A percentile compares a stretch with the other conserved stretches of the same genome.
These are phyloP conservation scores for Cliona cf. orientalis DNA, from an alignment of 37 sponge, comb jelly and placozoan species.

Conservation along the genomic window DNA sequence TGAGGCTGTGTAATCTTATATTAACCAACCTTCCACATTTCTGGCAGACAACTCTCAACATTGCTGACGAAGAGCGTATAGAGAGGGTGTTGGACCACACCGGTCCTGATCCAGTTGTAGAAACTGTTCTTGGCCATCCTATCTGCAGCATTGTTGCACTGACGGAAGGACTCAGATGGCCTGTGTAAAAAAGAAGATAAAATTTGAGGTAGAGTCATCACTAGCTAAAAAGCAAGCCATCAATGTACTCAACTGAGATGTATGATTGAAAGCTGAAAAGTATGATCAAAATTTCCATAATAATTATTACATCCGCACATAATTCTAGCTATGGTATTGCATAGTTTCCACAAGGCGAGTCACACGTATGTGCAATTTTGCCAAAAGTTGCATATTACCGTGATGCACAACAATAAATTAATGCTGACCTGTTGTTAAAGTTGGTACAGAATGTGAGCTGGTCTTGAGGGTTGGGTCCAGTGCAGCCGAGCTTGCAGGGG, in stretches of 20 bases:
- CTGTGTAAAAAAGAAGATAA: conserved; percentile 9
- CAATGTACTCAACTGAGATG: too few relatives aligned
- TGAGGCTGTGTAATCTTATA: not conserved
- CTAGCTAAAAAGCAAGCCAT: too few relatives aligned
- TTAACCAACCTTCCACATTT: conserved; percentile 46
- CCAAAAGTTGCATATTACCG: too few relatives aligned
- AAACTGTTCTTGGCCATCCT: conserved; percentile 37
- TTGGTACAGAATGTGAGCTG: conserved; percentile 57
- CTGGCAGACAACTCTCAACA: conserved; percentile 23
- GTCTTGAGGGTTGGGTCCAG: too few relatives aligned
- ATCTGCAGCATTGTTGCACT: conserved; percentile 39
- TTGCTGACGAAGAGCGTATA: not conserved
- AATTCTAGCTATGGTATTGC: not conserved
- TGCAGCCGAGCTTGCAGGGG: conserved; percentile 58
- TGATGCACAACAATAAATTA: too few relatives aligned
- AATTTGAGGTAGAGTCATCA: too few relatives aligned
- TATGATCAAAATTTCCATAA: not conserved
- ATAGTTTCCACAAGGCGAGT: too few relatives aligned
- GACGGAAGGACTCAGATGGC: conserved; percentile 37
- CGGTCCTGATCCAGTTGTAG: conserved; percentile 19
- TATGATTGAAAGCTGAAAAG: too few relatives aligned
- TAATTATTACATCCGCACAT: not conserved
- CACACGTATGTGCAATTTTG: too few relatives aligned
- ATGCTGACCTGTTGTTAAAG: conserved; percentile 55
- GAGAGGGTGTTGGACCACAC: conserved; percentile 44